Percentiles rank a stretch among this genome's conserved stretches.
phyloP scores from a whole-genome alignment of 2,888 invertebrate genomes.

The Heteromyza rotundicornis region DNA sequence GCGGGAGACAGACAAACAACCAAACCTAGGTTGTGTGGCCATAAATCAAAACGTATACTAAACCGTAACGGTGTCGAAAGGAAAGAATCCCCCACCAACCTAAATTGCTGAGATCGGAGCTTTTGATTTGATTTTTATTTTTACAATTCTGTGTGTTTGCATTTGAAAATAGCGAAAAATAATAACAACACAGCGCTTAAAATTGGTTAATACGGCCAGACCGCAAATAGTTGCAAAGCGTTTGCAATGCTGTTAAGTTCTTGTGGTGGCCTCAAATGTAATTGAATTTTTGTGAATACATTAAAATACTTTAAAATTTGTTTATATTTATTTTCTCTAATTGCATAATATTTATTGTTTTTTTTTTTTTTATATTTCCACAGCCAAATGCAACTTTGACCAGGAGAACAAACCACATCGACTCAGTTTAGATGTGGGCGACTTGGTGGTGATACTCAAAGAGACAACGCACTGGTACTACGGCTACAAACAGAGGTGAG shows the following conservation, averaged over 20 bases:
- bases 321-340: neutral
- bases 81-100: neutral
- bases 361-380: constrained; percentile 25
- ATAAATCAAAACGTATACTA: neutral
- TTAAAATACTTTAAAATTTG: neutral
- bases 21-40: neutral
- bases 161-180: neutral
- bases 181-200: neutral
- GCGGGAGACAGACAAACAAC: neutral
- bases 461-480: constrained; percentile 62
- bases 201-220: neutral
- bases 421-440: constrained; percentile 60
- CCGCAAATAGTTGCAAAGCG: constrained; percentile 22
- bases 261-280: neutral
- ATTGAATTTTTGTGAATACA: neutral
- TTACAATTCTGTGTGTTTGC: too few relatives aligned
- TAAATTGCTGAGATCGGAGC: neutral
- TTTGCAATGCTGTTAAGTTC: constrained; percentile 23
- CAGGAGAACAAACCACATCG: constrained; percentile 61
- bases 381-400: constrained; percentile 62
- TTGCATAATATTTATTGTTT: neutral
- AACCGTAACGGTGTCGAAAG: neutral
- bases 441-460: constrained; percentile 59
- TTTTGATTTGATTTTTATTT: neutral
- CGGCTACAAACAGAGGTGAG: constrained; percentile 62